Percentiles rank a stretch among this genome's conserved stretches.
Evolutionary conservation across 1,140 invertebrate species (phyloP).

Genomic region (Drosophila paulistorum): DNA sequence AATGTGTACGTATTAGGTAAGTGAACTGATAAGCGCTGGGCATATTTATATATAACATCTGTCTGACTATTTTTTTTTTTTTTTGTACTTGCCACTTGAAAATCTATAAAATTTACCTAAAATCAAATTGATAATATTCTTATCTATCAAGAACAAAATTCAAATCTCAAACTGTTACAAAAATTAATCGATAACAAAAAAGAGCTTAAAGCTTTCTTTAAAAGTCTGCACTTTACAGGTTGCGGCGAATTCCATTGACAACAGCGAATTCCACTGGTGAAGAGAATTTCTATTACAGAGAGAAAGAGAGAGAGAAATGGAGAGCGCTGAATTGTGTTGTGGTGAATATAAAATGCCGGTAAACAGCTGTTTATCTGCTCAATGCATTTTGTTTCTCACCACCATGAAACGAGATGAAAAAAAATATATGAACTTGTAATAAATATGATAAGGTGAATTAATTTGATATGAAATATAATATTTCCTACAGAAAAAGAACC

Average conservation of each 20-base stretch:
- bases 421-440: background rate
- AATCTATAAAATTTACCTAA: slow-evolving; percentile 1
- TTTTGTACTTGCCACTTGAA: background rate
- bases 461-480: too few species aligned
- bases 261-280: background rate
- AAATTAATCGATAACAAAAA: background rate
- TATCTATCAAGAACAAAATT: background rate
- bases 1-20: too few species aligned
- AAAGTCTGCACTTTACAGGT: background rate
- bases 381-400: slow-evolving; percentile 34
- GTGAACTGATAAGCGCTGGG: slow-evolving; percentile 34
- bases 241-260: too few species aligned
- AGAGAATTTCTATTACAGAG: slow-evolving; percentile 16
- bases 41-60: slow-evolving; percentile 1
- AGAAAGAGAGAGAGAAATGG: background rate
- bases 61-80: slow-evolving; percentile 1
- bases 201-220: slow-evolving; percentile 8
- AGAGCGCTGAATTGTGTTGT: slow-evolving; percentile 53
- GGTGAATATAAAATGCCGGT: slow-evolving; percentile 71
- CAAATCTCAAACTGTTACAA: slow-evolving; percentile 7
- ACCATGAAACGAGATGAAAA: background rate
- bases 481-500: too few species aligned
- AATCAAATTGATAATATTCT: slow-evolving; percentile 14
- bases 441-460: background rate
- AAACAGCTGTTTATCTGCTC: slow-evolving; percentile 69